These are phyloP conservation scores for Drosophila anomelani DNA, from an alignment of 2,888 invertebrate genomes.

Conservation along the genomic window DNA sequence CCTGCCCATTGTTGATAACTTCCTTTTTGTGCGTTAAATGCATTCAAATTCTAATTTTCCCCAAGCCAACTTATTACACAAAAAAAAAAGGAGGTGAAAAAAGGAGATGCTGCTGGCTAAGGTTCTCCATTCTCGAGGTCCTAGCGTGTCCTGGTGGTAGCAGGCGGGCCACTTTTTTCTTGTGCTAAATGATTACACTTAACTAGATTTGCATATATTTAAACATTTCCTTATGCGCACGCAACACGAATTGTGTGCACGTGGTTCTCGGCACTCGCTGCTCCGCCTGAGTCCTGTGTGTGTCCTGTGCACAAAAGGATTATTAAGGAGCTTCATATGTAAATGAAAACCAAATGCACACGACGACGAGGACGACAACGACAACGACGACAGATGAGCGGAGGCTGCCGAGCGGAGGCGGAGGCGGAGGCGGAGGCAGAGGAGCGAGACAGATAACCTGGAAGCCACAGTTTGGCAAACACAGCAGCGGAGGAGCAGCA, in stretches of 20 bases:
- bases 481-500: slow-evolving; percentile 47
- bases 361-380: slow-evolving; percentile 59
- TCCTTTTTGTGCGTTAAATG: slow-evolving; percentile 62
- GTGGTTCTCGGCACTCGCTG: slow-evolving; percentile 44
- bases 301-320: slow-evolving; percentile 76
- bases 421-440: slow-evolving; percentile 20
- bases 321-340: slow-evolving; percentile 81
- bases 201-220: slow-evolving; percentile 81
- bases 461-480: slow-evolving; percentile 81
- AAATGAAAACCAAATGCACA: slow-evolving; percentile 81
- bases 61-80: slow-evolving; percentile 33
- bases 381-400: slow-evolving; percentile 16
- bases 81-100: not conserved
- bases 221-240: slow-evolving; percentile 79
- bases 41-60: slow-evolving; percentile 76
- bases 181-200: slow-evolving; percentile 79
- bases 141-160: slow-evolving; percentile 9
- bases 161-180: slow-evolving; percentile 61
- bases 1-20: slow-evolving; percentile 42
- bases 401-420: slow-evolving; percentile 3
- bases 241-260: slow-evolving; percentile 75
- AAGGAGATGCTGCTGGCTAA: slow-evolving; percentile 7
- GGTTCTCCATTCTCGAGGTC: slow-evolving; percentile 5
- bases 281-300: slow-evolving; percentile 20
- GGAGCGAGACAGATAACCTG: slow-evolving; percentile 70